These are phyloP conservation scores for Drosophila triauraria DNA, from an alignment of 1,140 invertebrate species.

Conservation along the genomic window DNA sequence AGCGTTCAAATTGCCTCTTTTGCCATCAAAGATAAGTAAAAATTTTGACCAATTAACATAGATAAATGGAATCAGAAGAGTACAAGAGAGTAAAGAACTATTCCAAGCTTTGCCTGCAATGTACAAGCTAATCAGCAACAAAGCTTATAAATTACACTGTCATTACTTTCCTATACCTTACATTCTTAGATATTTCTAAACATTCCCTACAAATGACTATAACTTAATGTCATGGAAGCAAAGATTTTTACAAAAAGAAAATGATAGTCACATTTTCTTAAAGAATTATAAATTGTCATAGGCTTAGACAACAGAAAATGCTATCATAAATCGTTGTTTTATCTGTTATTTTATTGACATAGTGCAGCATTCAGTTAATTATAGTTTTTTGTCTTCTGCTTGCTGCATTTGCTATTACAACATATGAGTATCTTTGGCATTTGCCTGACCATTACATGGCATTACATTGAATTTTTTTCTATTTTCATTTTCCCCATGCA, in stretches of 20 bases:
- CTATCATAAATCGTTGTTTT: neutral
- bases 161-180: too few relatives aligned
- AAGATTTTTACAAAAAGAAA: neutral
- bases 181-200: neutral
- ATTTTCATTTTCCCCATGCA: neutral
- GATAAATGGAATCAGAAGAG: too few relatives aligned
- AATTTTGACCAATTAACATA: neutral
- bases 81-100: too few relatives aligned
- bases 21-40: neutral
- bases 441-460: conserved; percentile 22
- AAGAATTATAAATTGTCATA: neutral
- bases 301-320: neutral
- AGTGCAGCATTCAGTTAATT: neutral
- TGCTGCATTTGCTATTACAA: conserved; percentile 12
- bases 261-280: neutral
- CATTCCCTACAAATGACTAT: neutral
- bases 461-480: conserved; percentile 18
- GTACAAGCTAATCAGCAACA: too few relatives aligned
- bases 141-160: too few relatives aligned
- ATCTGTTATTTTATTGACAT: neutral
- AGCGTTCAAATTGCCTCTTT: neutral
- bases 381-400: neutral
- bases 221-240: too few relatives aligned
- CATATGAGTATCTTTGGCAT: conserved; percentile 8
- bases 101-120: too few relatives aligned